A percentile compares a stretch with the other conserved stretches of the same genome.
phyloP scores from a whole-genome alignment of 2,113 vertebrate genomes.

The Callospermophilus lateralis region DNA sequence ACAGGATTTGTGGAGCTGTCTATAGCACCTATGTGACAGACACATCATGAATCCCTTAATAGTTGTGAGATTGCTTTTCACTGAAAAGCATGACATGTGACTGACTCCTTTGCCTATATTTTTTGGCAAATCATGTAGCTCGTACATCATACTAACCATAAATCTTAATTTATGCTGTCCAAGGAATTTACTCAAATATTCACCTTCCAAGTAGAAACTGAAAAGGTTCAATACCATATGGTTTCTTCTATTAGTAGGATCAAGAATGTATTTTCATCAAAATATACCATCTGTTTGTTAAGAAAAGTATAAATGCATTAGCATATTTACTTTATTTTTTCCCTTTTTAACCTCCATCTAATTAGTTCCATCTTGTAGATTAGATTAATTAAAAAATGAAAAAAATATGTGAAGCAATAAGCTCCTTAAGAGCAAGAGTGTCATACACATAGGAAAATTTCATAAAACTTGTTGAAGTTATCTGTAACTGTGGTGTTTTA shows the following conservation, averaged over 20 bases:
- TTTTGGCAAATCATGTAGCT: slow-evolving; percentile 52
- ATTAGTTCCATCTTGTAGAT: slow-evolving; percentile 47
- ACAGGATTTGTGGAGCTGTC: slow-evolving; percentile 13
- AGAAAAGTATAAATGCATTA: slow-evolving; percentile 42
- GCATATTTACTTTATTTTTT: background rate
- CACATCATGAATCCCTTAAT: slow-evolving; percentile 27
- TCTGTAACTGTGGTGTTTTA: slow-evolving; percentile 48
- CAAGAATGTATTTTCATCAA: slow-evolving; percentile 65
- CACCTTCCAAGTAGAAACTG: slow-evolving; percentile 60
- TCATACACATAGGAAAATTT: slow-evolving; percentile 48
- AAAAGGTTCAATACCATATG: slow-evolving; percentile 55
- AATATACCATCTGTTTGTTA: slow-evolving; percentile 49
- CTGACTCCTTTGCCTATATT: slow-evolving; percentile 22
- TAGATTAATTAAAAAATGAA: slow-evolving; percentile 51
- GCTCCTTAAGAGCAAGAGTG: background rate
- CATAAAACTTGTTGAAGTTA: slow-evolving; percentile 44
- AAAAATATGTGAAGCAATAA: slow-evolving; percentile 17
- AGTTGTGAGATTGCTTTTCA: slow-evolving; percentile 62
- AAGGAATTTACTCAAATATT: slow-evolving; percentile 66
- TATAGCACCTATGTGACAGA: background rate
- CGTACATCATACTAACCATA: slow-evolving; percentile 21
- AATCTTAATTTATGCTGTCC: slow-evolving; percentile 59
- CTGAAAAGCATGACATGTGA: slow-evolving; percentile 3
- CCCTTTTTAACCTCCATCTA: slow-evolving; percentile 30
- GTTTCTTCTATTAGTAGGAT: slow-evolving; percentile 66